Evolutionary conservation across 2,113 vertebrate genomes (phyloP).

Genomic region (Hylia prasina): DNA sequence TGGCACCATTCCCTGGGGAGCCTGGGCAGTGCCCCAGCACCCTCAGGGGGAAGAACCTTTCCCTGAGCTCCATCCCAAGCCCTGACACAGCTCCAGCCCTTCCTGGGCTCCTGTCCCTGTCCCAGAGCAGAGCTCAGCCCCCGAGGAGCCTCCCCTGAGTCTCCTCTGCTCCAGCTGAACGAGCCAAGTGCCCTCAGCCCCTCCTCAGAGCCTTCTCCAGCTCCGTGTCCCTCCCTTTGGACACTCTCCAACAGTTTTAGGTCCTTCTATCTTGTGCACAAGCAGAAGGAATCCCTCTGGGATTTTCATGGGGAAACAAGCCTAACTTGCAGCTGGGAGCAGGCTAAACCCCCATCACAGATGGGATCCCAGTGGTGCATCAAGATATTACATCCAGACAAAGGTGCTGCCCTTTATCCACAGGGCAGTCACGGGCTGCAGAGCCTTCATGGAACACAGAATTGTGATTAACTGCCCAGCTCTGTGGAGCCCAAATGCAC

Average conservation of each 20-base stretch:
- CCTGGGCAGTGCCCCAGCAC: not conserved
- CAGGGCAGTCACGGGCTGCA: rapidly evolving
- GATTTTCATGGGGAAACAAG: not conserved
- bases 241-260: not conserved
- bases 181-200: not conserved
- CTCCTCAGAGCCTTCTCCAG: not conserved
- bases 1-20: not conserved
- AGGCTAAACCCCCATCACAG: not conserved
- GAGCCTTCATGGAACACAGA: not conserved
- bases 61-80: not conserved
- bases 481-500: not conserved
- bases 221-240: not conserved
- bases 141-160: not conserved
- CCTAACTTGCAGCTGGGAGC: not conserved
- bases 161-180: not conserved
- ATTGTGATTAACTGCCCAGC: rapidly evolving
- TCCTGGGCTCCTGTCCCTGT: not conserved
- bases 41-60: not conserved
- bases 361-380: not conserved
- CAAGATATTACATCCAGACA: not conserved
- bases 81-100: not conserved
- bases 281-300: not conserved
- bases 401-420: not conserved
- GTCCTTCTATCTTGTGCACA: not conserved
- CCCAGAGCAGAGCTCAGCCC: no score